Evolutionary conservation across 1,140 invertebrate species (phyloP).

Genomic region (Idris sp.): DNA sequence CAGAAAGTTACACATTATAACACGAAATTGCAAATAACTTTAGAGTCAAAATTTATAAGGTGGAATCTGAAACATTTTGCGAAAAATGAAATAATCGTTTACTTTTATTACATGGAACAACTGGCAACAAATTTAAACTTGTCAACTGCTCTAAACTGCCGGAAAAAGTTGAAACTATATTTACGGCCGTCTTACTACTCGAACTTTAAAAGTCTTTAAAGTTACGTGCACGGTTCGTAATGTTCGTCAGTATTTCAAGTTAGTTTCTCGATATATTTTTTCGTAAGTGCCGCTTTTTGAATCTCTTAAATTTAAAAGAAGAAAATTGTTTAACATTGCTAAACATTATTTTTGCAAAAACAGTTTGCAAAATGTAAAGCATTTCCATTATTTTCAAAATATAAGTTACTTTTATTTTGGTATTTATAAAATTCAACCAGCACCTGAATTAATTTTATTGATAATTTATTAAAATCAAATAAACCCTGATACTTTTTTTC

Average conservation of each 20-base stretch:
- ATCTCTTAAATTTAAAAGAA: neutral
- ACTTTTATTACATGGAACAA: neutral
- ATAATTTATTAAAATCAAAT: too few relatives aligned
- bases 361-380: too few relatives aligned
- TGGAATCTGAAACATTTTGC: neutral
- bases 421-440: too few relatives aligned
- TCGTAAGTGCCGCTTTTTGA: neutral
- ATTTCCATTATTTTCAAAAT: too few relatives aligned
- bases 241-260: conserved; percentile 9
- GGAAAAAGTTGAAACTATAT: conserved; percentile 18
- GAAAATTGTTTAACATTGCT: neutral
- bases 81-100: neutral
- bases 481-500: too few relatives aligned
- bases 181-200: conserved; percentile 7
- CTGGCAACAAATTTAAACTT: conserved; percentile 9
- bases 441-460: too few relatives aligned
- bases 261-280: neutral
- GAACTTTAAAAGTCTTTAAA: conserved; percentile 26
- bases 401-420: too few relatives aligned
- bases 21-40: too few relatives aligned
- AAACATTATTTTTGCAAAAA: neutral
- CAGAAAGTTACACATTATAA: too few relatives aligned
- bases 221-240: conserved; percentile 9
- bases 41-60: too few relatives aligned
- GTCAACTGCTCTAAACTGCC: conserved; percentile 12